These are phyloP conservation scores for Oncorhynchus nerka DNA, from an alignment of 2,113 vertebrate species.

Conservation along the genomic window DNA sequence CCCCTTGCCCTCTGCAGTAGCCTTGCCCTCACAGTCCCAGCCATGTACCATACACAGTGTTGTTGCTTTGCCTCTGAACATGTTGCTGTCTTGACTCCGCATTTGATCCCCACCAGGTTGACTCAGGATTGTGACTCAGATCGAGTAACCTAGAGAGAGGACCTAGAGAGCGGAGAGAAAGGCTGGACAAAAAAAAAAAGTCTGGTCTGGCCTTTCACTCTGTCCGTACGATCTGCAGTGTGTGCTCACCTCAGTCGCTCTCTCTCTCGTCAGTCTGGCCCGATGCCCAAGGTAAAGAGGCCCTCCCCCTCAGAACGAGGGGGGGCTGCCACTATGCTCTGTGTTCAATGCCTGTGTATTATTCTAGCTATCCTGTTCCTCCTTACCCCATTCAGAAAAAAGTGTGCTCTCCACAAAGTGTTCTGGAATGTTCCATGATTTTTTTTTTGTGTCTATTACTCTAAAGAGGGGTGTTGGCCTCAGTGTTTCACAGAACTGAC, in stretches of 20 bases:
- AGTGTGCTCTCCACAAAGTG: slow-evolving; percentile 33
- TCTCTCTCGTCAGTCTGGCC: slow-evolving; percentile 70
- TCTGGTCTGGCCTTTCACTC: slow-evolving; percentile 61
- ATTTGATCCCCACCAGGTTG: slow-evolving; percentile 82
- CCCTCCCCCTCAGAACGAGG: slow-evolving; percentile 54
- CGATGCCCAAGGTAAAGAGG: slow-evolving; percentile 77
- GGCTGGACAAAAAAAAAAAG: slow-evolving; percentile 62
- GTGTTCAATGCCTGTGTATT: slow-evolving; percentile 66
- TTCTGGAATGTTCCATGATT: slow-evolving; percentile 49
- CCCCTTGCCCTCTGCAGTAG: slow-evolving; percentile 1
- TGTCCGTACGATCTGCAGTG: slow-evolving; percentile 68
- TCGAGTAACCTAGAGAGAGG: slow-evolving; percentile 70
- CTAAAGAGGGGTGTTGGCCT: slow-evolving; percentile 55
- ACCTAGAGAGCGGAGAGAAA: slow-evolving; percentile 52
- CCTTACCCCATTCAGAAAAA: slow-evolving; percentile 40
- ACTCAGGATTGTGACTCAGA: slow-evolving; percentile 74
- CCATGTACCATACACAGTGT: slow-evolving; percentile 45
- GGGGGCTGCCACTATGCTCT: slow-evolving; percentile 64
- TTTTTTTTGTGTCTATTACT: slow-evolving; percentile 30
- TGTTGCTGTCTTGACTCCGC: slow-evolving; percentile 77
- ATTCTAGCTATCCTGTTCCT: slow-evolving; percentile 48
- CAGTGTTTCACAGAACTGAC: slow-evolving; percentile 66
- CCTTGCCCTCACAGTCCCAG: slow-evolving; percentile 11
- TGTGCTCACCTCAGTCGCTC: slow-evolving; percentile 65
- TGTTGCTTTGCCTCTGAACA: slow-evolving; percentile 64